Conservation (phyloP, 2,797 vertebrate species). For the Sebastes diploproa region DNA sequence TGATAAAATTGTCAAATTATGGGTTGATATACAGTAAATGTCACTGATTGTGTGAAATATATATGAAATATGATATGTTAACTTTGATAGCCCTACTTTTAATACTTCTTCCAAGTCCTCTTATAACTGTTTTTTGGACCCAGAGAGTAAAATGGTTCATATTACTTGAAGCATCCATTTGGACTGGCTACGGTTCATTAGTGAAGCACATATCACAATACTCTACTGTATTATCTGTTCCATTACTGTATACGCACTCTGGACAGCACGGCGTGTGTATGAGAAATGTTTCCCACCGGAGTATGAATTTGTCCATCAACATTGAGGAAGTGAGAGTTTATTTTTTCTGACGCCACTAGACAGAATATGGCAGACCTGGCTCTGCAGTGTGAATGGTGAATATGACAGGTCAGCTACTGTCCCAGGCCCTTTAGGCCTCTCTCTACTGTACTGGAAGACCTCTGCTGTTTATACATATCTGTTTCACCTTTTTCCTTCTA, state of each 20-base stretch:
- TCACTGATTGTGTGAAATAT: no score
- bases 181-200: background rate
- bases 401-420: slow-evolving; percentile 69
- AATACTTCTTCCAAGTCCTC: background rate
- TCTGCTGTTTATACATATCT: slow-evolving; percentile 76
- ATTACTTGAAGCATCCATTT: background rate
- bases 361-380: slow-evolving; percentile 38
- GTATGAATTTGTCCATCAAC: slow-evolving; percentile 62
- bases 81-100: background rate
- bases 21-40: accelerated
- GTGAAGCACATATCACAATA: background rate
- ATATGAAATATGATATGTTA: background rate
- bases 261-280: background rate
- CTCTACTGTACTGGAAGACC: slow-evolving; percentile 41
- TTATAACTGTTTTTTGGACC: background rate
- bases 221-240: background rate
- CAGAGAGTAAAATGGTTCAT: background rate
- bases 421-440: slow-evolving; percentile 58
- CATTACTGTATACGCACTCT: background rate
- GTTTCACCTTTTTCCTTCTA: slow-evolving; percentile 78
- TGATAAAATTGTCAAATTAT: no score
- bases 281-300: slow-evolving; percentile 62
- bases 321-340: slow-evolving; percentile 69
- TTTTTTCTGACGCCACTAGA: slow-evolving; percentile 73
- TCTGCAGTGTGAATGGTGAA: slow-evolving; percentile 50